Base-by-base conservation (phyloP, 2,888 invertebrate genomes). In the Tetrapedia diversipes region DNA sequence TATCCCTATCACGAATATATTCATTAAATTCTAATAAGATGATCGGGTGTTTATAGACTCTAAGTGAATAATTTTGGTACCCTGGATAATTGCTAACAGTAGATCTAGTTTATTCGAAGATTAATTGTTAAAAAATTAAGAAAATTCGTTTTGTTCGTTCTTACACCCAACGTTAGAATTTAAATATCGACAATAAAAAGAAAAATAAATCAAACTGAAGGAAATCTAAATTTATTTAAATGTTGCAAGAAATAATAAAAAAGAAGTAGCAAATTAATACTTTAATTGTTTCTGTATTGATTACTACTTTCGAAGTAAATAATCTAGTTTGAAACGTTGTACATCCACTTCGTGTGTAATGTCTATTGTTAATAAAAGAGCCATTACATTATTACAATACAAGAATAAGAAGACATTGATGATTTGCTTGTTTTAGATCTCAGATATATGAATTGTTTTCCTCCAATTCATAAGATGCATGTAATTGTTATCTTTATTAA, bases 61-160 rank as follows among this genome's bases (percentile, higher is more conserved):
- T 70, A 78, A 77, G 53, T 80, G 78, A 81, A 81, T 80, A 74
- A 86, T 81, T 86, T 86, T 83, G 77, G 57, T 88, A 88, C 86
- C 83, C 84, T 87, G 86, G 79, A 75, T 63, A 66, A 81, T 82
- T 74, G 59, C 70, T 82, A 79, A 71, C 29, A 69, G 69, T 73
- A 85, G 54, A 19, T 75, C 69, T 68, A 82, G 80, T 80, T 79
- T 66, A 78, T 74, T 77, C 73, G 47, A 57, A 71, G 77, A 49
- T 45, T 60, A 53, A 71, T 54, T 32, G n/a, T 63, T 34, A 14
- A 75, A 80, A 71, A 27, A 56, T 41, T 24, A 47, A 61, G n/a
- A 70, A 63, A 65, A 77, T 45, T 41, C 14, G 24, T 29, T 47
- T 61, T 60, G 10, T 51, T 67, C 29, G 8, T 11, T 14, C 22